Conservation (phyloP, 2,888 invertebrate species). For the Pachydiplax longipennis region DNA sequence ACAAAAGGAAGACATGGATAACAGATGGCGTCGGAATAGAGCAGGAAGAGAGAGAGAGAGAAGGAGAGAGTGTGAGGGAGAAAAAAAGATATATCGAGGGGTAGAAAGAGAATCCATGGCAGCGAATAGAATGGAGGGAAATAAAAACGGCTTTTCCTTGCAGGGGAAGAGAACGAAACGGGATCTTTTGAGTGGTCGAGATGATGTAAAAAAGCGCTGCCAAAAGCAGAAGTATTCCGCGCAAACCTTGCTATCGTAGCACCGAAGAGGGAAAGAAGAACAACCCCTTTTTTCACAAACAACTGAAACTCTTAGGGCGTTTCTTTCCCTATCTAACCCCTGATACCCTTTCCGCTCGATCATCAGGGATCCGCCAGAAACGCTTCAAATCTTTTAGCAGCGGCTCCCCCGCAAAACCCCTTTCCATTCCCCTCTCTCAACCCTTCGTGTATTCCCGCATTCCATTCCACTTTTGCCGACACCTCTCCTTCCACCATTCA, state of each 20-base stretch:
- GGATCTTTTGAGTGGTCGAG: not conserved
- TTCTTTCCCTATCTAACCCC: not conserved
- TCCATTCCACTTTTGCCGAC: not conserved
- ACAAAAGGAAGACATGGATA: not conserved
- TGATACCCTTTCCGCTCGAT: not conserved
- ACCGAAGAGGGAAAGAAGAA: not conserved
- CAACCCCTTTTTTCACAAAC: not conserved
- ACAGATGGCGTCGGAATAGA: not conserved
- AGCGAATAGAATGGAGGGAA: not conserved
- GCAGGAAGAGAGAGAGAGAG: not conserved
- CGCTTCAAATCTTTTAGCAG: not conserved
- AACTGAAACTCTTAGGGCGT: not conserved
- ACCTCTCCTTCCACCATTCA: not conserved
- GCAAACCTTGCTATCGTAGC: not conserved
- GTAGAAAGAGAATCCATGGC: not conserved
- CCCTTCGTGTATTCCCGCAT: not conserved
- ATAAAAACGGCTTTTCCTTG: not conserved
- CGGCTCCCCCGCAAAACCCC: not conserved
- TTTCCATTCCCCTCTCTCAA: not conserved
- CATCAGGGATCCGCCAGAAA: not conserved
- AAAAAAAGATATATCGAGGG: not conserved
- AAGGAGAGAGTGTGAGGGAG: not conserved
- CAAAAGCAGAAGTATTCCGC: not conserved
- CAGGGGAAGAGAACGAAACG: not conserved
- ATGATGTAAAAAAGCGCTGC: conserved; percentile 12